Conservation (phyloP, 2,888 invertebrate genomes). For the Diadegma fenestrale region DNA sequence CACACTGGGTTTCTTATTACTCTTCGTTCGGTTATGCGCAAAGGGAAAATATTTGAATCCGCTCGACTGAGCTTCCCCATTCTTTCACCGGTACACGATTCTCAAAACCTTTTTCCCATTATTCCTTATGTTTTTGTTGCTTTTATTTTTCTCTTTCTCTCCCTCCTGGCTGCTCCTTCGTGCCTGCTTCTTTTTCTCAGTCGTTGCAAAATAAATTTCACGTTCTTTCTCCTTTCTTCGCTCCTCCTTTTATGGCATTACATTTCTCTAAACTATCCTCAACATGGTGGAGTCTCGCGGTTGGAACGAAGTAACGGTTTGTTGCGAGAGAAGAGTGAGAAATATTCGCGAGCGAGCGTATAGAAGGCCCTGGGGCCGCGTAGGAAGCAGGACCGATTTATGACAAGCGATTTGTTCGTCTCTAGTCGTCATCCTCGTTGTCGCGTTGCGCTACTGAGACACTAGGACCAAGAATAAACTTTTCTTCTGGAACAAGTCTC, state of each 20-base stretch:
- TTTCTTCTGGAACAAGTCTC: constrained; percentile 72
- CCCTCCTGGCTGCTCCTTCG: constrained; percentile 27
- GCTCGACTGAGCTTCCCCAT: constrained; percentile 69
- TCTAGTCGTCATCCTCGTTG: constrained; percentile 52
- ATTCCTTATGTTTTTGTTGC: constrained; percentile 30
- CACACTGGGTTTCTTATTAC: constrained; percentile 71
- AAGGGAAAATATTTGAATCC: constrained; percentile 77
- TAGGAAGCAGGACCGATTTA: constrained; percentile 80
- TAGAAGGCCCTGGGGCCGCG: constrained; percentile 60
- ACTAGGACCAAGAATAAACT: constrained; percentile 70
- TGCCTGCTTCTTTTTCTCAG: background rate
- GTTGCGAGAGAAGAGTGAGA: constrained; percentile 62
- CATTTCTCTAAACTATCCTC: constrained; percentile 39
- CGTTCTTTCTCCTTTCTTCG: background rate
- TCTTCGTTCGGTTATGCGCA: constrained; percentile 72
- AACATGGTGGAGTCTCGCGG: constrained; percentile 17
- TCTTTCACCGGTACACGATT: constrained; percentile 19
- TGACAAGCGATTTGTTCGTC: constrained; percentile 80
- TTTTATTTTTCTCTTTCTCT: constrained; percentile 17
- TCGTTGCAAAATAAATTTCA: background rate
- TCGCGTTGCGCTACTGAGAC: constrained; percentile 53
- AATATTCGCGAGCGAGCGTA: constrained; percentile 65
- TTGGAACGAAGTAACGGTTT: constrained; percentile 24
- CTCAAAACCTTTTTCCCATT: constrained; percentile 52
- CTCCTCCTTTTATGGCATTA: constrained; percentile 31